phyloP scores from a whole-genome alignment of 2,797 vertebrate genomes.

The Peromyscus nudipes region DNA sequence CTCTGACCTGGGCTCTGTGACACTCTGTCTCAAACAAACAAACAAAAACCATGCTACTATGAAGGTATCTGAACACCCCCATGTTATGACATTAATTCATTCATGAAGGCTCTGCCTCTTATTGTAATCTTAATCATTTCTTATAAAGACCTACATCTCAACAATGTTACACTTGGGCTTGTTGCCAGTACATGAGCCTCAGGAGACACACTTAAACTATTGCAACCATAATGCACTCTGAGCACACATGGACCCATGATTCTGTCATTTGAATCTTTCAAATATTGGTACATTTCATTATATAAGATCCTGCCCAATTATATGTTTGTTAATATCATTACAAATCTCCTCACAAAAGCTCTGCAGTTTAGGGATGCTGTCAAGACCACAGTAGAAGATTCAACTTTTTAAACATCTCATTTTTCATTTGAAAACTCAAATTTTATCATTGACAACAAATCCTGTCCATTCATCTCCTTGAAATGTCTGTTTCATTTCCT shows the following conservation, averaged over 20 bases:
- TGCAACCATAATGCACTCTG: background rate
- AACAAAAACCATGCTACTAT: background rate
- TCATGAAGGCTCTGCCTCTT: background rate
- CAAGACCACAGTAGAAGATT: conserved; percentile 8
- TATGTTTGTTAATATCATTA: background rate
- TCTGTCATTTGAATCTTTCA: background rate
- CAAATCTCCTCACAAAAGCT: conserved; percentile 11
- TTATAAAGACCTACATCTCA: background rate
- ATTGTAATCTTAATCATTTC: background rate
- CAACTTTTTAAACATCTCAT: conserved; percentile 38
- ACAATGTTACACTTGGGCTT: background rate
- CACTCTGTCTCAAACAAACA: background rate
- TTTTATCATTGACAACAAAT: conserved; percentile 54
- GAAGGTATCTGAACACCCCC: background rate
- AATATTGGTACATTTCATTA: background rate
- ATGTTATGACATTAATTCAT: background rate
- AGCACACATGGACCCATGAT: background rate
- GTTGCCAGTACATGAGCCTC: background rate
- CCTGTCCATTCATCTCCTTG: conserved; percentile 15
- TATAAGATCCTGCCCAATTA: background rate
- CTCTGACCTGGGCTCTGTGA: background rate
- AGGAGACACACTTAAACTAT: background rate
- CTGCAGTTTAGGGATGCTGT: background rate
- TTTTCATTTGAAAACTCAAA: conserved; percentile 62
- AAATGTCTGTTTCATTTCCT: conserved; percentile 34